Evolutionary conservation across 2,797 vertebrate genomes (phyloP), one percentile per base, ranked within the genome.

Genomic region (Ctenosaura bakeri): DNA sequence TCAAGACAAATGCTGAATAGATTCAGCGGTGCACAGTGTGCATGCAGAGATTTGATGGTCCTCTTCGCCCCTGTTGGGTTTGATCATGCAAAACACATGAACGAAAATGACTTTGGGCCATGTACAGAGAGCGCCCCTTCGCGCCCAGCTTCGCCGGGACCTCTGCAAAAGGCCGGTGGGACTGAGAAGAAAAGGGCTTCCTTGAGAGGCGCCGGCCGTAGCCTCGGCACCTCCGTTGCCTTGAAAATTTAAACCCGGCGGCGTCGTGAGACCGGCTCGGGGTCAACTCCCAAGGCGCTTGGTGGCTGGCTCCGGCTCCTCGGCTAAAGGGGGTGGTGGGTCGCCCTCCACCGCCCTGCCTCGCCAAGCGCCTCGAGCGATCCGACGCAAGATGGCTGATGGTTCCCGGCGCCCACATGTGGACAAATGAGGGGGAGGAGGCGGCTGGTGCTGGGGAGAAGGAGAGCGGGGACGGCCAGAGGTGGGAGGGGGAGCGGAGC

Each of bases 341-440:
- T 42, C 24, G 24, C 16, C 59, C 24, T 32, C 64, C 29, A 1
- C 52, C 52, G 35, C 24, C 0, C 42, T 12, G n/a, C 69, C 50
- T 38, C n/a, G 59, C 78, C 16, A 32, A 52, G n/a, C 10, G 89
- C 35, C 85, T 64, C 1, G 4, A 79, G 50, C 14, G 74, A 69
- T 42, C 29, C 6, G 76, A 14, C 71, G 62, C 85, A 78, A 90
- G 90, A 90, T 90, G 90, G 90, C 90, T 56, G 89, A 83, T 69
- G 66, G 26, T 83, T 8, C 85, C 71, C 32, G 38, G 35, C 74
- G 35, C 24, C 89, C 89, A 78, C 89, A 62, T 83, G 85, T n/a
- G 90, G 35, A 78, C 59, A 71, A 83, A 59, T 8, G 86, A 13
- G 69, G 83, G 79, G 66, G 54, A 50, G n/a, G 82, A 1, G 29